Conservation (phyloP, 2,797 vertebrate genomes). For the Kryptopterus vitreolus region DNA sequence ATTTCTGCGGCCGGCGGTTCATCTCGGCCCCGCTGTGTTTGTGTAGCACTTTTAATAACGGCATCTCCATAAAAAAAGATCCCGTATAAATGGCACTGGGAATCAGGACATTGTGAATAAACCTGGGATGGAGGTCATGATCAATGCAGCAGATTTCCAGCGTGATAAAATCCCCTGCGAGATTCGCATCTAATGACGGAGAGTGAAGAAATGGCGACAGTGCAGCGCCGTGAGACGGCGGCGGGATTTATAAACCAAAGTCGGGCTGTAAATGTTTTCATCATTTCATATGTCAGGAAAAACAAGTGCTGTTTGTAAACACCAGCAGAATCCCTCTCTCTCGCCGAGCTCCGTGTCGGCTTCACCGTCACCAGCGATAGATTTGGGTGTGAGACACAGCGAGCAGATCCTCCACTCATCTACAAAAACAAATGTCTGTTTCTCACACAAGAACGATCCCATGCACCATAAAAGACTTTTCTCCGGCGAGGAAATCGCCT, state of each 20-base stretch:
- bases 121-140: background rate
- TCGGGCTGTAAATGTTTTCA: slow-evolving; percentile 7
- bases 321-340: slow-evolving; percentile 20
- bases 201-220: too few relatives aligned
- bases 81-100: background rate
- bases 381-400: slow-evolving; percentile 13
- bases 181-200: too few relatives aligned
- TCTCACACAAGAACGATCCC: slow-evolving; percentile 30
- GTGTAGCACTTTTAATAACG: slow-evolving; percentile 4
- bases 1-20: too few relatives aligned
- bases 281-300: slow-evolving; percentile 7
- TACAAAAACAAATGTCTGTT: slow-evolving; percentile 8
- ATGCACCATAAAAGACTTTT: slow-evolving; percentile 24
- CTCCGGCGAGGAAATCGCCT: slow-evolving; percentile 28
- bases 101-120: background rate
- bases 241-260: slow-evolving; percentile 2
- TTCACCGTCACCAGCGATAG: slow-evolving; percentile 11
- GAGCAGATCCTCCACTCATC: slow-evolving; percentile 28
- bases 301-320: slow-evolving; percentile 16
- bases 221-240: background rate
- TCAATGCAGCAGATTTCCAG: background rate
- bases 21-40: background rate
- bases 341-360: slow-evolving; percentile 16
- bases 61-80: background rate
- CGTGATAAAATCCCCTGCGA: too few relatives aligned